Evolutionary conservation across 2,888 invertebrate species (phyloP), one percentile per base, ranked within the genome.

Genomic region (Conchocele bisecta): DNA sequence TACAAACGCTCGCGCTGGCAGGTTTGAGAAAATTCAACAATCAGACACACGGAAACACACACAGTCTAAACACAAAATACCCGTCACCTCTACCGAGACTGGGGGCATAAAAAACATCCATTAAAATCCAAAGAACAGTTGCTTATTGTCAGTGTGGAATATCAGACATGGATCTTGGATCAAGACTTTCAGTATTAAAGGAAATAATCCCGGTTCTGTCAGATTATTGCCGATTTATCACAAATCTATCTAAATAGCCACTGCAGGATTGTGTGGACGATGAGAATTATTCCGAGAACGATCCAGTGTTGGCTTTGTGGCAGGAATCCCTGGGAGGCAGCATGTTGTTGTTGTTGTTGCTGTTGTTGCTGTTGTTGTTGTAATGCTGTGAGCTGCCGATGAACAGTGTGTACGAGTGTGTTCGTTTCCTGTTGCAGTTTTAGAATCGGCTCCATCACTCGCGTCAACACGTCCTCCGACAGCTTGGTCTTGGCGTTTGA

Each of bases 171-270:
- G n/a, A n/a, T n/a, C n/a, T n/a, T n/a, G n/a, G n/a, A n/a, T n/a
- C n/a, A n/a, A n/a, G n/a, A n/a, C n/a, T n/a, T n/a, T n/a, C n/a
- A n/a, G n/a, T n/a, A n/a, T n/a, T n/a, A n/a, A n/a, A n/a, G n/a
- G n/a, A n/a, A n/a, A n/a, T n/a, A n/a, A n/a, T n/a, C n/a, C n/a
- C n/a, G n/a, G n/a, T n/a, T n/a, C n/a, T n/a, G n/a, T n/a, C n/a
- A n/a, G n/a, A n/a, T n/a, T n/a, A n/a, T n/a, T n/a, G n/a, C n/a
- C 51, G n/a, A n/a, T n/a, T n/a, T n/a, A n/a, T n/a, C n/a, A n/a
- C n/a, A n/a, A n/a, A n/a, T n/a, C n/a, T n/a, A 83, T 37, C 77
- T 67, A 35, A 87, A 79, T 35, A 83, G 54, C 85, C 84, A 86
- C 61, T 84, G 85, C 15, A 86, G 63, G n/a, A 88, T 24, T 28